Base-by-base conservation (phyloP, 1,140 invertebrate genomes). In the Geopemphigus sp. region DNA sequence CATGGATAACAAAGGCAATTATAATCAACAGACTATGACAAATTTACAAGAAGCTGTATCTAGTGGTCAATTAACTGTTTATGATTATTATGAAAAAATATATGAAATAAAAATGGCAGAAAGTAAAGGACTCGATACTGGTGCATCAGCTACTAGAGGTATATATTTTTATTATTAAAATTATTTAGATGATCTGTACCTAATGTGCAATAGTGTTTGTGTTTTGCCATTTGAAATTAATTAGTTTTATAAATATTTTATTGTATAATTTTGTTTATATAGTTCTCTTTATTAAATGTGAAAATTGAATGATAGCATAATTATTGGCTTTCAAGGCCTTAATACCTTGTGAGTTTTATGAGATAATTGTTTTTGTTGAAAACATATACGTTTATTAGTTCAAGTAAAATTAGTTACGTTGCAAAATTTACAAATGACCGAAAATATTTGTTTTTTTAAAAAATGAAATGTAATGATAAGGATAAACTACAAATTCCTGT, bases 1-100 rank as follows among this genome's bases (percentile, higher is more conserved):
- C 1, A 95, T 95, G 94, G 93, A 94, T 83, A 92, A 94, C 86
- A 91, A 93, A 83, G 91, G 90, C 47, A 92, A 92, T 83, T 94
- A 93, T 86, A 89, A 90, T 54, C 92, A 93, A 83, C 93, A 95
- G 82, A 93, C 92, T 76, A 90, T 93, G 1, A 91, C 90, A 32
- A 93, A 93, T 84, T 90, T 96, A 88, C 92, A 94, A 84, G 87
- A 91, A 63, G 94, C 94, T 73, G 94, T 95, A 12, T 92, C 92
- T 85, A 91, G 91, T 32, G 94, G 94, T 3, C 92, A 94, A 84
- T 90, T 96, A 86, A 91, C 92, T 15, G 91, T 94, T 1, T 89
- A 91, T 0, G 94, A 95, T 85, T 95, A 93, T 86, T 95, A 95
- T 84, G 91, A 94, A 83, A 88, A 92, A 61, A 92, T 92, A 84